A percentile compares a stretch with the other conserved stretches of the same genome.
Evolutionary conservation across 2,113 vertebrate species (phyloP).

Genomic region (Clarias magur): DNA sequence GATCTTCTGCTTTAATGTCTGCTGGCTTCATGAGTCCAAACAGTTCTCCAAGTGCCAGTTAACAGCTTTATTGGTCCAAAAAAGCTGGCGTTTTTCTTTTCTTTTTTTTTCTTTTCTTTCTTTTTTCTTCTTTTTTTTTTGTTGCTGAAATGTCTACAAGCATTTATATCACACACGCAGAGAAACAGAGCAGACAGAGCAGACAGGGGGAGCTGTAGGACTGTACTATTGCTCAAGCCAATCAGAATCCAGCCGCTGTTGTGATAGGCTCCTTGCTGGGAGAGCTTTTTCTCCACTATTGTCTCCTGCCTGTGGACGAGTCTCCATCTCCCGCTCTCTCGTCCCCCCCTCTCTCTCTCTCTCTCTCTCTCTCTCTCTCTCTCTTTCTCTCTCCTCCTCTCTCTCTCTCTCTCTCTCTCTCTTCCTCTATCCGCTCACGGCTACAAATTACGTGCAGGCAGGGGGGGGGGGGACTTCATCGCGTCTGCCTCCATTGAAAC

Average conservation of each 20-base stretch:
- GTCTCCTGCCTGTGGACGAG: conserved; percentile 66
- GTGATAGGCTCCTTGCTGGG: conserved; percentile 71
- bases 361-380: conserved; percentile 29
- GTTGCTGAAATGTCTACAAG: conserved; percentile 45
- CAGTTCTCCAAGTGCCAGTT: conserved; percentile 33
- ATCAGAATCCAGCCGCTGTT: conserved; percentile 64
- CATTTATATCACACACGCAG: conserved; percentile 42
- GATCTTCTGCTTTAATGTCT: neutral
- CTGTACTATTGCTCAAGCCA: conserved; percentile 57
- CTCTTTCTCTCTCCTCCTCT: conserved; percentile 42
- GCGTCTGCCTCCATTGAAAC: conserved; percentile 32
- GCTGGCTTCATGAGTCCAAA: conserved; percentile 20
- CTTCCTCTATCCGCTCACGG: conserved; percentile 62
- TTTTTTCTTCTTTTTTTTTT: neutral
- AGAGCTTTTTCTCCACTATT: conserved; percentile 68
- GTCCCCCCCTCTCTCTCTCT: conserved; percentile 47
- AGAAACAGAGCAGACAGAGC: neutral
- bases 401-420: conserved; percentile 36
- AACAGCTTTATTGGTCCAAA: conserved; percentile 40
- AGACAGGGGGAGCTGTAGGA: conserved; percentile 69
- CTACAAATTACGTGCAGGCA: conserved; percentile 59
- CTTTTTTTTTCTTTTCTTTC: neutral
- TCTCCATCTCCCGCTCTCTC: conserved; percentile 51
- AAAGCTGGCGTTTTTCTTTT: conserved; percentile 42
- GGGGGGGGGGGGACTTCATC: conserved; percentile 51